These are phyloP conservation scores for Pelodytes ibericus DNA, from an alignment of 2,797 vertebrate species.

Conservation along the genomic window DNA sequence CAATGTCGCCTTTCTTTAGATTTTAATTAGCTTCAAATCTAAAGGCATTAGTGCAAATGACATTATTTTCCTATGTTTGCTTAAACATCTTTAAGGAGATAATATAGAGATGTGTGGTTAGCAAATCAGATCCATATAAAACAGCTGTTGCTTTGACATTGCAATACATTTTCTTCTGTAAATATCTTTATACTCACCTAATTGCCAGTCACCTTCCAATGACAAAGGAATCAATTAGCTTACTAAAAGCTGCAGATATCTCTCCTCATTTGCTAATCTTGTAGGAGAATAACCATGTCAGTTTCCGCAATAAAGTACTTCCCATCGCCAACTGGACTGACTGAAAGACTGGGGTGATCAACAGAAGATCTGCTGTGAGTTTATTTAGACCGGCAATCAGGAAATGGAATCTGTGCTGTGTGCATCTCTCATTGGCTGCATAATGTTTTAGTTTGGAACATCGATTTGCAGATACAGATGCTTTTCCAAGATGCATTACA, in stretches of 20 bases:
- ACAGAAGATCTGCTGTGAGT: too few relatives aligned
- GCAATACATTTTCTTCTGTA: not conserved
- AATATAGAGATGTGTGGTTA: not conserved
- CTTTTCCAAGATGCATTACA: too few relatives aligned
- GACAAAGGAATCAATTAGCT: not conserved
- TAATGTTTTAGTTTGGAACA: too few relatives aligned
- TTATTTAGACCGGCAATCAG: too few relatives aligned
- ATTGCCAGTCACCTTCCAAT: not conserved
- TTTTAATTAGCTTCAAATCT: slow-evolving; percentile 12
- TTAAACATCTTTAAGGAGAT: slow-evolving; percentile 10
- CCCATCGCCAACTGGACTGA: too few relatives aligned
- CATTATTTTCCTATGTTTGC: slow-evolving; percentile 1
- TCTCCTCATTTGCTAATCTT: not conserved
- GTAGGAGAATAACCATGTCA: too few relatives aligned
- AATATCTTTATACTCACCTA: not conserved
- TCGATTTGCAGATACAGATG: too few relatives aligned
- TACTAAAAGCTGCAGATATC: not conserved
- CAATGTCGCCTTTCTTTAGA: not conserved
- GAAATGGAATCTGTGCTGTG: too few relatives aligned
- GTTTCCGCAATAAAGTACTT: too few relatives aligned
- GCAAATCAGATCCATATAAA: not conserved
- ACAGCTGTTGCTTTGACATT: not conserved
- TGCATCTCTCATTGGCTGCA: too few relatives aligned
- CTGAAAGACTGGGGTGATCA: too few relatives aligned
- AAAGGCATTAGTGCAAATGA: slow-evolving; percentile 13